These are phyloP conservation scores for Apodemus speciosus DNA, from an alignment of 2,113 vertebrate genomes.

Conservation along the genomic window DNA sequence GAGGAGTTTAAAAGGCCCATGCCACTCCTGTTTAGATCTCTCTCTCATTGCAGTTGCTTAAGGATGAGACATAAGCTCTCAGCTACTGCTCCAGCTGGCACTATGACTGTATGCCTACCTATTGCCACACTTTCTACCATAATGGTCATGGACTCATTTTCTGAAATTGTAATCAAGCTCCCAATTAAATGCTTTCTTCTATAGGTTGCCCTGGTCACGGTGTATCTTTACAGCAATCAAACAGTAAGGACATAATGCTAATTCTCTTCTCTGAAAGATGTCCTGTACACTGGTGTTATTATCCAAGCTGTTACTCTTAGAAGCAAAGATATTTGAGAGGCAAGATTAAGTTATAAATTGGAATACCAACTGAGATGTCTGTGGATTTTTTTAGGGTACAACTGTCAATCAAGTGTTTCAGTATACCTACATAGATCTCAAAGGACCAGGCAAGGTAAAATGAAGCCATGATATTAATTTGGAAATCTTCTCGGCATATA, in stretches of 20 bases:
- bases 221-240: background rate
- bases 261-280: background rate
- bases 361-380: background rate
- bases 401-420: background rate
- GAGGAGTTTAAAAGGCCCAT: background rate
- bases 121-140: background rate
- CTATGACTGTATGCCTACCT: background rate
- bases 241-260: background rate
- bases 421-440: background rate
- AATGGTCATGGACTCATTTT: background rate
- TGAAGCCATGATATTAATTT: background rate
- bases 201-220: background rate
- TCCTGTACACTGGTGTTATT: background rate
- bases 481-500: background rate
- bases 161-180: background rate
- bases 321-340: conserved; percentile 7
- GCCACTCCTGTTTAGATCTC: background rate
- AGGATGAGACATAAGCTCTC: background rate
- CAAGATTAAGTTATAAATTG: conserved; percentile 2
- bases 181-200: background rate
- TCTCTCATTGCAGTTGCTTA: background rate
- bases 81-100: background rate
- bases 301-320: conserved; percentile 6
- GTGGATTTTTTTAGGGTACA: background rate
- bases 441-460: background rate